Base-by-base conservation (phyloP, 2,113 vertebrate species). In the Suricata suricatta region DNA sequence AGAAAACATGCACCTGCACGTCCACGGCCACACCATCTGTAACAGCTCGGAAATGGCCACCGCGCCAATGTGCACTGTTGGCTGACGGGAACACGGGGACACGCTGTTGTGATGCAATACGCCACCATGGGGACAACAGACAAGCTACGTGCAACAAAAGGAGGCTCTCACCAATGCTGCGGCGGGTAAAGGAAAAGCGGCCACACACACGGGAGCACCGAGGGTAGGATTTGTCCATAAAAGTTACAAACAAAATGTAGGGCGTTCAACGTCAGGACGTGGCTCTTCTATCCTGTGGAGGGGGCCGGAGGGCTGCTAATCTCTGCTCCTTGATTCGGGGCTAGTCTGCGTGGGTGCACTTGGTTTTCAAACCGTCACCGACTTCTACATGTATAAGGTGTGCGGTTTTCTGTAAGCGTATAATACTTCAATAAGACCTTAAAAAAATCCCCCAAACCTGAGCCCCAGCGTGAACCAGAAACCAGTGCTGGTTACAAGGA, bases 121-220 rank as follows among this genome's bases (percentile, higher is more conserved):
- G 31, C 52, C 17, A 3, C 50, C 25, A 12, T 47, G 14, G 4
- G 4, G 35, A 91, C 44, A 38, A 90, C 0, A 25, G 68, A 66
- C 27, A 25, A 21, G 23, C 44, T 3, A 15, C 4, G 1, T 0
- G 11, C 15, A 19, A 9, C 68, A 7, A 5, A 2, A 0, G 31
- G 23, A 15, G 1, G 33, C 72, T 14, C 88, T 50, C 72, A 23
- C 31, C 50, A 15, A 19, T 1, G 5, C 35, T 9, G 71, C 44
- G 12, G 1, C 2, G 71, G 80, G 50, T 3, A 7, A 92, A 38
- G 33, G 71, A 7, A 6, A 92, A 38, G 33, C 50, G 41, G 27
- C 12, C 57, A 35, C 0, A 9, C 31, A 23, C 25, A 7, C 2
- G 14, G 13, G 29, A 10, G 44, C 17, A 29, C 7, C 0, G 41